phyloP scores from a whole-genome alignment of 2,113 vertebrate genomes.

The Elaphurus davidianus region DNA sequence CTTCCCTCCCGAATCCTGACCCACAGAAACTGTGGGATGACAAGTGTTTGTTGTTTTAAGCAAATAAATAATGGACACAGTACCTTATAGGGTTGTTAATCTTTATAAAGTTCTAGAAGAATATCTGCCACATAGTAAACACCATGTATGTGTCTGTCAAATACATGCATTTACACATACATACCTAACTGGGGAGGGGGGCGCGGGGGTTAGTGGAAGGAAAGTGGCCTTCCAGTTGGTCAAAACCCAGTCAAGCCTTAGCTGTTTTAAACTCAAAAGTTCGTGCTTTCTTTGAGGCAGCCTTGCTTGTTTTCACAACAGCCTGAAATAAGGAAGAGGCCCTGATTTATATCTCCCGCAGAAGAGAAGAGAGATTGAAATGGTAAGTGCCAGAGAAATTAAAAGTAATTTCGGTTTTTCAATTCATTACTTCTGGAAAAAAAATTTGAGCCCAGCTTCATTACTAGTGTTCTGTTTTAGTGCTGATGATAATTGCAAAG shows the following conservation, averaged over 20 bases:
- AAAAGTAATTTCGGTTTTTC: constrained; percentile 72
- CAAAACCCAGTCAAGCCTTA: neutral
- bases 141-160: neutral
- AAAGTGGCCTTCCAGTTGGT: neutral
- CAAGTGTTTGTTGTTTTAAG: neutral
- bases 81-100: neutral
- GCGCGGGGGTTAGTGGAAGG: neutral
- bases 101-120: neutral
- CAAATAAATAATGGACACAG: neutral
- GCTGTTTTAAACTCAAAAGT: constrained; percentile 1
- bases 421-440: constrained; percentile 75
- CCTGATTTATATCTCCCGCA: constrained; percentile 55
- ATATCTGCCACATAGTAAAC: neutral
- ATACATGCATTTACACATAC: neutral
- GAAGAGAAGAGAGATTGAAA: constrained; percentile 56
- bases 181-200: neutral
- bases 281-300: constrained; percentile 11
- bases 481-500: constrained; percentile 76
- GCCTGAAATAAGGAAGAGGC: constrained; percentile 12
- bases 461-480: constrained; percentile 64
- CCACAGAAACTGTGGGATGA: neutral
- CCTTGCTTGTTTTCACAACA: constrained; percentile 34
- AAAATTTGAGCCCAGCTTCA: constrained; percentile 57
- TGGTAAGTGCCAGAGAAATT: constrained; percentile 67
- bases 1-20: neutral